Percentiles rank a stretch among this genome's conserved stretches.
These are phyloP conservation scores for Calliphora vomitoria DNA, from an alignment of 2,888 invertebrate genomes.

Conservation along the genomic window DNA sequence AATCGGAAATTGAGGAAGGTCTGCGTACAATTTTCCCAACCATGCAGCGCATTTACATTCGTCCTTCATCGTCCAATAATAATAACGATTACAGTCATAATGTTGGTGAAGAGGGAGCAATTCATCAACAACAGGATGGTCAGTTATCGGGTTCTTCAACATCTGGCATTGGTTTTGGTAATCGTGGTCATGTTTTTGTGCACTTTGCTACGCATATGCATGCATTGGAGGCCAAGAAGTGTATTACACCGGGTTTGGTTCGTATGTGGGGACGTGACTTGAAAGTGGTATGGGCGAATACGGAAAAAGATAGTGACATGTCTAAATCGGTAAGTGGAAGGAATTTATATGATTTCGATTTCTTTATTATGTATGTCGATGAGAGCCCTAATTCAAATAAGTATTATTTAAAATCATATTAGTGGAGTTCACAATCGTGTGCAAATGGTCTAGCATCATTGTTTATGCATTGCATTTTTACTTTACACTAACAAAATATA, in stretches of 20 bases:
- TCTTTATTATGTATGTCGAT: too few species aligned
- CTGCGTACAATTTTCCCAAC: slow-evolving; percentile 77
- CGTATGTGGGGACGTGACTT: slow-evolving; percentile 79
- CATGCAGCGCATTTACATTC: slow-evolving; percentile 76
- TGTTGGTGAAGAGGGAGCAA: not conserved
- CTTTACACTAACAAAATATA: too few species aligned
- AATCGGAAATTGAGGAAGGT: slow-evolving; percentile 76
- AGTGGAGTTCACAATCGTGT: too few species aligned
- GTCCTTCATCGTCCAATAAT: slow-evolving; percentile 58
- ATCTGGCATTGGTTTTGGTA: slow-evolving; percentile 59
- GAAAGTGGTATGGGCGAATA: slow-evolving; percentile 81
- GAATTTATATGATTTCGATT: too few species aligned
- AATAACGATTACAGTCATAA: not conserved
- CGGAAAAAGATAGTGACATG: slow-evolving; percentile 75
- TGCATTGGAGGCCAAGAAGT: slow-evolving; percentile 79
- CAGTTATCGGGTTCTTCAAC: not conserved
- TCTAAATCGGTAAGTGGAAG: slow-evolving; percentile 75
- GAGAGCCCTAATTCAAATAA: too few species aligned
- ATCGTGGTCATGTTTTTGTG: slow-evolving; percentile 79
- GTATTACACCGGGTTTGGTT: slow-evolving; percentile 77
- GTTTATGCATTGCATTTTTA: too few species aligned
- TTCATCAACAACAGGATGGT: not conserved
- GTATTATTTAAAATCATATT: too few species aligned
- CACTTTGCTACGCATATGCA: slow-evolving; percentile 79
- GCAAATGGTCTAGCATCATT: too few species aligned